phyloP scores from a whole-genome alignment of 2,113 vertebrate species.

The Neodontobutis hainanensis region DNA sequence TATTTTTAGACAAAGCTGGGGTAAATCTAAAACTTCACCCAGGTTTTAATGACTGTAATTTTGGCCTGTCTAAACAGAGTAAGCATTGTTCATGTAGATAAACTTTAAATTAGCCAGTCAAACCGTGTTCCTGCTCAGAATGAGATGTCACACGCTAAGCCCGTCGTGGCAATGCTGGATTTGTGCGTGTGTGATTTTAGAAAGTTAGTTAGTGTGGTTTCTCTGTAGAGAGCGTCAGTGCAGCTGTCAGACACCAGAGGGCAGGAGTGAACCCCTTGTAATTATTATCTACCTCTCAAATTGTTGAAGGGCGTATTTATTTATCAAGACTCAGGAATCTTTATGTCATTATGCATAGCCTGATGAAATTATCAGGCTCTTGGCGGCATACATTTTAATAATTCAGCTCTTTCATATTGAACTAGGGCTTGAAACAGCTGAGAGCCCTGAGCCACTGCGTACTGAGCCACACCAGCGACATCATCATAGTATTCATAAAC shows the following conservation, averaged over 20 bases:
- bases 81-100: constrained; percentile 3
- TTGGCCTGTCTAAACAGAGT: constrained; percentile 17
- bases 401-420: too few species aligned
- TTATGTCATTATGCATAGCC: too few species aligned
- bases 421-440: too few species aligned
- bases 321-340: too few species aligned
- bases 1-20: constrained; percentile 27
- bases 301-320: too few species aligned
- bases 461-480: too few species aligned
- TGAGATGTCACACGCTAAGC: constrained; percentile 4
- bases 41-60: constrained; percentile 35
- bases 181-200: constrained; percentile 1
- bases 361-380: too few species aligned
- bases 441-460: too few species aligned
- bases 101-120: constrained; percentile 5
- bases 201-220: neutral
- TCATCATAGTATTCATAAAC: too few species aligned
- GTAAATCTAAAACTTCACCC: constrained; percentile 11
- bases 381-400: too few species aligned
- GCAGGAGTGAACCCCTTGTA: constrained; percentile 49
- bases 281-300: too few species aligned
- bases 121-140: neutral
- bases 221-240: constrained; percentile 12
- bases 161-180: constrained; percentile 6
- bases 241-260: constrained; percentile 63